These are phyloP conservation scores for Uloborus diversus DNA, from an alignment of 1,140 invertebrate genomes.

Conservation along the genomic window DNA sequence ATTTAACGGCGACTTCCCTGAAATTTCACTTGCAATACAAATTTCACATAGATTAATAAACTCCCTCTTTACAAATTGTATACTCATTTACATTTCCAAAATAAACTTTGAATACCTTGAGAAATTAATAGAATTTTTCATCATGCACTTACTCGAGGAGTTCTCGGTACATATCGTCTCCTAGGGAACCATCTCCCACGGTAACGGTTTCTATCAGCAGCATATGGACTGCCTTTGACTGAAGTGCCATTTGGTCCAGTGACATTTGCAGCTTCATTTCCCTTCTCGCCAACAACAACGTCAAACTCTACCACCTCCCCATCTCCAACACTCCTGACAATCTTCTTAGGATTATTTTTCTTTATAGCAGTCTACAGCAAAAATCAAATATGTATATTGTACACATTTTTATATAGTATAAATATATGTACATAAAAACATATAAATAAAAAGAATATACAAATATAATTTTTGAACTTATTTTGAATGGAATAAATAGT, in stretches of 20 bases:
- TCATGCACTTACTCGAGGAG: slow-evolving; percentile 16
- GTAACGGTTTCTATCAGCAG: slow-evolving; percentile 74
- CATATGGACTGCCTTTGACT: slow-evolving; percentile 95
- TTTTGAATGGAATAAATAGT: too few species aligned
- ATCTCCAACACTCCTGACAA: slow-evolving; percentile 96
- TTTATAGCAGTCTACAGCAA: slow-evolving; percentile 80
- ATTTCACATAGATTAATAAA: too few species aligned
- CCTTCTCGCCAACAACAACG: slow-evolving; percentile 98
- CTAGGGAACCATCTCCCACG: slow-evolving; percentile 57
- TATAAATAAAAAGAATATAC: too few species aligned
- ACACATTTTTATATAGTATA: too few species aligned
- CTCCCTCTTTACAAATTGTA: too few species aligned
- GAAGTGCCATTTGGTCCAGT: slow-evolving; percentile 92
- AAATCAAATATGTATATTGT: too few species aligned
- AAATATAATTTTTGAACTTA: too few species aligned
- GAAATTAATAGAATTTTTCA: not conserved
- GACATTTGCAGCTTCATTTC: slow-evolving; percentile 96
- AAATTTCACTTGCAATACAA: too few species aligned
- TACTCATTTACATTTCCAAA: too few species aligned
- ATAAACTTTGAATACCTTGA: not conserved
- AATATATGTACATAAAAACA: too few species aligned
- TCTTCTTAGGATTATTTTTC: slow-evolving; percentile 95
- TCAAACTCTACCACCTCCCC: slow-evolving; percentile 99
- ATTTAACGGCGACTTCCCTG: too few species aligned
- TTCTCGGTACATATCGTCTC: slow-evolving; percentile 19